These are phyloP conservation scores for Candidula unifasciata DNA, from an alignment of 2,888 invertebrate genomes.

Conservation along the genomic window DNA sequence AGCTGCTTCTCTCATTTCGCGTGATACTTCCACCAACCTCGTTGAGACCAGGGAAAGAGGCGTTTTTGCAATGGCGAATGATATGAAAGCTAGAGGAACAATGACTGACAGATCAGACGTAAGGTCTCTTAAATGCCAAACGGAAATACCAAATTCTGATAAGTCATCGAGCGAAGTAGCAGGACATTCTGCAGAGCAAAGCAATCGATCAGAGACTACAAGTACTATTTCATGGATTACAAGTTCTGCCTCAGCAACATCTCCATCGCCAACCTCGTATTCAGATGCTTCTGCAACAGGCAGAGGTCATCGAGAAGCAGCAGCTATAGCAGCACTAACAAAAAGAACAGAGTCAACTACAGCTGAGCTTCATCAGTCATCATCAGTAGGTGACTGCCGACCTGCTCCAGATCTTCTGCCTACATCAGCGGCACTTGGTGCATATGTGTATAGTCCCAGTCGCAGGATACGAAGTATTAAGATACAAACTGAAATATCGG, in stretches of 20 bases:
- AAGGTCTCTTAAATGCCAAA: constrained; percentile 55
- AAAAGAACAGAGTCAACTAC: neutral
- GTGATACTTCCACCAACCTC: constrained; percentile 42
- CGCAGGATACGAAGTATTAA: constrained; percentile 55
- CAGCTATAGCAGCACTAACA: neutral
- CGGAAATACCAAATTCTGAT: constrained; percentile 44
- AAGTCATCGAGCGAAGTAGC: neutral
- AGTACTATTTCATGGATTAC: too few species aligned
- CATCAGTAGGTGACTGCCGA: constrained; percentile 47
- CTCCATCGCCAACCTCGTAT: neutral
- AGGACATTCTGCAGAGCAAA: neutral
- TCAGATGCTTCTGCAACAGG: neutral
- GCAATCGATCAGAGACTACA: constrained; percentile 29
- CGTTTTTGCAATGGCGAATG: constrained; percentile 21
- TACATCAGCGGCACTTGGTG: constrained; percentile 19
- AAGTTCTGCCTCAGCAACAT: neutral
- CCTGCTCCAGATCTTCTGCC: constrained; percentile 53
- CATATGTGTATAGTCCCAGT: constrained; percentile 46
- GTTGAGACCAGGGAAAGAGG: constrained; percentile 50
- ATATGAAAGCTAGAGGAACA: constrained; percentile 55
- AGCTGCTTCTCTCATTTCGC: constrained; percentile 17
- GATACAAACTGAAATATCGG: constrained; percentile 56
- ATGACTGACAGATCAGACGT: constrained; percentile 55
- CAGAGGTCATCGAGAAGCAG: neutral
- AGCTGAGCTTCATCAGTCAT: constrained; percentile 52